Percentiles rank a stretch among this genome's conserved stretches.
These are phyloP conservation scores for Axinella damicornis DNA, from an alignment of 37 sponge, comb jelly and placozoan species.

Conservation along the genomic window DNA sequence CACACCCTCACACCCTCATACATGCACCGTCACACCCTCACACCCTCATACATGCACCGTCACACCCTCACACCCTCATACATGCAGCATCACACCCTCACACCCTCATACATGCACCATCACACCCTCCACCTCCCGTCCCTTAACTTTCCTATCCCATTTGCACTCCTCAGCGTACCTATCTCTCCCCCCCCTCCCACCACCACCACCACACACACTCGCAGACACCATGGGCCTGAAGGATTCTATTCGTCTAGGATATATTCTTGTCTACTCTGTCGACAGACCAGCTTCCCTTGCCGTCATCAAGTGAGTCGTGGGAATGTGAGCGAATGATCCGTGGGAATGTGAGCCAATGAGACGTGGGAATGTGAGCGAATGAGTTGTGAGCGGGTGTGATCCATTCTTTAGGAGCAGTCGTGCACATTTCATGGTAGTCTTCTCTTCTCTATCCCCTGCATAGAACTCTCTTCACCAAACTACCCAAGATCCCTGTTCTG, in stretches of 20 bases:
- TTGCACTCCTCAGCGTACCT: neutral
- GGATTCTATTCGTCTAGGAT: constrained; percentile 37
- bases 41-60: neutral
- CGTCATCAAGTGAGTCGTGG: constrained; percentile 29
- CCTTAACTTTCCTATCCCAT: neutral
- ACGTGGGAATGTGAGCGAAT: no score
- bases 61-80: neutral
- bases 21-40: neutral
- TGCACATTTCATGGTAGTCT: no score
- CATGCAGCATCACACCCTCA: neutral
- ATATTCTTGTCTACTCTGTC: constrained; percentile 61
- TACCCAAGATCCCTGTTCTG: constrained; percentile 39
- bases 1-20: neutral
- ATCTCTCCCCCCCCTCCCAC: neutral
- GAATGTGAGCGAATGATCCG: constrained; percentile 16
- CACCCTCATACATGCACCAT: neutral
- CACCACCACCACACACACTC: neutral
- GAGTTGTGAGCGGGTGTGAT: no score
- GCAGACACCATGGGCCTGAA: constrained; percentile 26
- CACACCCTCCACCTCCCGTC: neutral
- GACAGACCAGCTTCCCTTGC: constrained; percentile 61
- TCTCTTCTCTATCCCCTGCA: no score
- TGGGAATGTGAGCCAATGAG: no score
- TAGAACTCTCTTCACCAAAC: constrained; percentile 40
- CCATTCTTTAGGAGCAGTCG: no score